Percentiles rank a stretch among this genome's conserved stretches.
phyloP scores from a whole-genome alignment of 2,797 vertebrate genomes.

The Chaenodraco wilsoni region DNA sequence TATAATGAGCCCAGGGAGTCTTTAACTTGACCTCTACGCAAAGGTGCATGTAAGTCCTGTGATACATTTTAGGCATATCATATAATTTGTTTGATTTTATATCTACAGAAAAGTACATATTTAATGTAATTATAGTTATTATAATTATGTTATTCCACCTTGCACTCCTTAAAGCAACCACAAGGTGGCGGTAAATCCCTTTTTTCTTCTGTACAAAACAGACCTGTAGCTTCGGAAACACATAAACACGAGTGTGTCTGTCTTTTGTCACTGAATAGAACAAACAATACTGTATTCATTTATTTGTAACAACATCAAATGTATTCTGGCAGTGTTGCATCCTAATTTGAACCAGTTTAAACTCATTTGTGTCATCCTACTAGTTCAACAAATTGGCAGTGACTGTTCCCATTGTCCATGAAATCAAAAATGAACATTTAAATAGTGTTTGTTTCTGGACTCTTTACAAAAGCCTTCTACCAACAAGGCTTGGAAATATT shows the following conservation, averaged over 20 bases:
- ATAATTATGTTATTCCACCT: neutral
- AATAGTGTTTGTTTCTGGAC: neutral
- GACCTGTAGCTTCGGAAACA: constrained; percentile 5
- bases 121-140: neutral
- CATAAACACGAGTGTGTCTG: neutral
- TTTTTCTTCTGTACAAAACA: constrained; percentile 6
- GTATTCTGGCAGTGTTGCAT: constrained; percentile 3
- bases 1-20: neutral
- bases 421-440: neutral
- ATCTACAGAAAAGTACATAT: neutral
- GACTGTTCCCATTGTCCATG: neutral
- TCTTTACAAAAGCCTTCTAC: neutral
- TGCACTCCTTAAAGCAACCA: constrained; percentile 44
- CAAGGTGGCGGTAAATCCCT: constrained; percentile 72
- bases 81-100: neutral
- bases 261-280: neutral
- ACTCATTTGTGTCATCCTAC: neutral
- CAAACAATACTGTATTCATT: fast-evolving
- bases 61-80: neutral
- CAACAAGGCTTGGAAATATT: neutral
- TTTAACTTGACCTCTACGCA: neutral
- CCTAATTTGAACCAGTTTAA: constrained; percentile 4
- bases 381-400: neutral
- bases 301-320: neutral
- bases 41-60: neutral